phyloP scores from a whole-genome alignment of 2,888 invertebrate genomes.

The Kryphioiulus occultus region DNA sequence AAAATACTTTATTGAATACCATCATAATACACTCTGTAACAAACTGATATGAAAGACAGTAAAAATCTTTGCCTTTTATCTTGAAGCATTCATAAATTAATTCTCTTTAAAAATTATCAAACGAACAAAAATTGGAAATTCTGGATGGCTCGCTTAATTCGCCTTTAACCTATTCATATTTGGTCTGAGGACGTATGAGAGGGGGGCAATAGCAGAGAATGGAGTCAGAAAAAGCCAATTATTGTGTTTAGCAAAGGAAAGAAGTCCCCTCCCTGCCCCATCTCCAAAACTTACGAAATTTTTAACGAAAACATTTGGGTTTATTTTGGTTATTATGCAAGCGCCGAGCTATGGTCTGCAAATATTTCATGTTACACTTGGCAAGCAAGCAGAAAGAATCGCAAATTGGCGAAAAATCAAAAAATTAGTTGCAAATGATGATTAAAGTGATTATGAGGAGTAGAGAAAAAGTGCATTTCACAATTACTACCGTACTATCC shows the following conservation, averaged over 20 bases:
- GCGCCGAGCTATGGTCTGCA: background rate
- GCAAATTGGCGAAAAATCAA: background rate
- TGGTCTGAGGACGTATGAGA: constrained; percentile 26
- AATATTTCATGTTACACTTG: constrained; percentile 15
- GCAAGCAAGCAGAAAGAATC: background rate
- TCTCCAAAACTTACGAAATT: background rate
- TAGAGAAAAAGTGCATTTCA: constrained; percentile 22
- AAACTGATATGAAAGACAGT: constrained; percentile 55
- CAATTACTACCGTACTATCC: constrained; percentile 15
- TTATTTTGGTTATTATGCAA: background rate
- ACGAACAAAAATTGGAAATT: constrained; percentile 43
- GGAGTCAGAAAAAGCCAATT: background rate
- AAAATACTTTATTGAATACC: constrained; percentile 54
- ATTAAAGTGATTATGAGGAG: constrained; percentile 1
- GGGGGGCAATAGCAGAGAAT: background rate
- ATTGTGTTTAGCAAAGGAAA: background rate
- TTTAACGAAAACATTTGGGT: background rate
- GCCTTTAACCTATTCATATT: background rate
- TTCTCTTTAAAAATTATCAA: constrained; percentile 48
- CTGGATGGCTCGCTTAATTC: constrained; percentile 41
- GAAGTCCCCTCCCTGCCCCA: background rate
- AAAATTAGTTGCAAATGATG: background rate
- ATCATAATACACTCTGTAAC: constrained; percentile 55
- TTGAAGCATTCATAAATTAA: constrained; percentile 52
- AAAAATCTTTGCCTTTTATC: constrained; percentile 51